phyloP scores from a whole-genome alignment of 1,140 invertebrate genomes.

The Lasioglossum albipes region DNA sequence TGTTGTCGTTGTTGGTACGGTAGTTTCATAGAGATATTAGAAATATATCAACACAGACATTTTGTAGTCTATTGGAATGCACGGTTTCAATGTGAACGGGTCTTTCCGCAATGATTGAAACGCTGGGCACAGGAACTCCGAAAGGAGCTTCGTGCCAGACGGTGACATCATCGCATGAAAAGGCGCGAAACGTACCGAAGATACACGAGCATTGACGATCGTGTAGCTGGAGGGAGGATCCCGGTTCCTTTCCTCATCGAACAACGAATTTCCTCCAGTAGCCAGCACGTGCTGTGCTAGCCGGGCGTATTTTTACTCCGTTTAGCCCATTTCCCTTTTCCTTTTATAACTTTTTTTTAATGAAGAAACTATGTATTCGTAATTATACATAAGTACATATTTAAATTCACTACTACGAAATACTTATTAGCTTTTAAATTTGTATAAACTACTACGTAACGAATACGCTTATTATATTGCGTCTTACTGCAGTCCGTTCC shows the following conservation, averaged over 20 bases:
- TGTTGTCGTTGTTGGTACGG: not conserved
- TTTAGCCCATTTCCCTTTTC: slow-evolving; percentile 47
- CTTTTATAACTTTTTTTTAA: slow-evolving; percentile 35
- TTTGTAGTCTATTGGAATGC: not conserved
- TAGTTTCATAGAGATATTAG: not conserved
- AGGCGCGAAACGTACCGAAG: slow-evolving; percentile 41
- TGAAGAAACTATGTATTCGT: slow-evolving; percentile 13
- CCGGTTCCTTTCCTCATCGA: slow-evolving; percentile 50
- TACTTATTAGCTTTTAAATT: slow-evolving; percentile 15
- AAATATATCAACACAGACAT: not conserved
- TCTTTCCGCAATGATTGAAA: slow-evolving; percentile 28
- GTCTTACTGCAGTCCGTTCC: slow-evolving; percentile 31
- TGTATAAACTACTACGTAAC: slow-evolving; percentile 40
- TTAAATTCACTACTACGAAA: slow-evolving; percentile 6
- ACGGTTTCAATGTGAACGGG: slow-evolving; percentile 28
- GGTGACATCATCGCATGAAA: slow-evolving; percentile 51
- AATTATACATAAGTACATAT: slow-evolving; percentile 26
- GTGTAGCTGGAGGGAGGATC: slow-evolving; percentile 42
- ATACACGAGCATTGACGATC: slow-evolving; percentile 33
- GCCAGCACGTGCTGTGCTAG: slow-evolving; percentile 74
- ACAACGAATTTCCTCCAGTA: slow-evolving; percentile 62
- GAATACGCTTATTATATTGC: slow-evolving; percentile 60
- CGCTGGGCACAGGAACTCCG: slow-evolving; percentile 9
- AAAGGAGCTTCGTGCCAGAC: slow-evolving; percentile 34
- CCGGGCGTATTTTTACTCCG: slow-evolving; percentile 59